Percentiles rank a stretch among this genome's conserved stretches.
phyloP scores from a whole-genome alignment of 2,888 invertebrate species.

The Rhabditoides inermis region DNA sequence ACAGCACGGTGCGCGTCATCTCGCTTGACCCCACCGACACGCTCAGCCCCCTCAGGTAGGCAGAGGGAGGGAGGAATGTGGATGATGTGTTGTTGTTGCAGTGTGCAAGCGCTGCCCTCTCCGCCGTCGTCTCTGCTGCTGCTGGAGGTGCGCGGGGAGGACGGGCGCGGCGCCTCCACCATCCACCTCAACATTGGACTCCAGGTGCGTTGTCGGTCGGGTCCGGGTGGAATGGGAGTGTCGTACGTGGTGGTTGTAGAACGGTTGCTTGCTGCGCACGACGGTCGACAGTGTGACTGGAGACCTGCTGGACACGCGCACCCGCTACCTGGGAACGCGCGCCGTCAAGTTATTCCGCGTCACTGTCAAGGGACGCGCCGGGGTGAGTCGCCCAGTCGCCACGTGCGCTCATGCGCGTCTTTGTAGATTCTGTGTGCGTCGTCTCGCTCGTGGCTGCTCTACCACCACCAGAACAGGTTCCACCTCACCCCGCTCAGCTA shows the following conservation, averaged over 20 bases:
- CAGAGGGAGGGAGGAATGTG: background rate
- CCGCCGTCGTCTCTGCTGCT: conserved; percentile 92
- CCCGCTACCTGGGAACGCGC: conserved; percentile 86
- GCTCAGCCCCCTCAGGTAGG: conserved; percentile 72
- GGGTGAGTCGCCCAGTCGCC: conserved; percentile 60
- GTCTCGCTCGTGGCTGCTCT: conserved; percentile 92
- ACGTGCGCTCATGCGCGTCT: background rate
- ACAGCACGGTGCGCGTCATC: conserved; percentile 92
- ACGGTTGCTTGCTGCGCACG: conserved; percentile 84
- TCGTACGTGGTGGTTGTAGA: conserved; percentile 58
- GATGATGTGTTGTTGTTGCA: conserved; percentile 7
- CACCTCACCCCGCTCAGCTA: conserved; percentile 63
- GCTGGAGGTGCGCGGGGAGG: conserved; percentile 64
- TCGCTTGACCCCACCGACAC: conserved; percentile 89
- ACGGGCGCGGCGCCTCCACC: conserved; percentile 34
- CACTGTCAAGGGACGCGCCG: conserved; percentile 86
- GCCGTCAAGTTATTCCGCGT: conserved; percentile 93
- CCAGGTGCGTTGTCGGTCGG: conserved; percentile 58
- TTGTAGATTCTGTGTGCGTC: conserved; percentile 79
- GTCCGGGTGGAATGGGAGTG: background rate
- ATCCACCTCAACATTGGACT: conserved; percentile 78
- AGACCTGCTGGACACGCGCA: conserved; percentile 89
- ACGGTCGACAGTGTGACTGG: conserved; percentile 91
- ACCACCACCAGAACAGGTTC: conserved; percentile 83
- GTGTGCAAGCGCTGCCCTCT: conserved; percentile 70